Conservation (phyloP, 2,797 vertebrate genomes). For the Syndactyla subalaris region DNA sequence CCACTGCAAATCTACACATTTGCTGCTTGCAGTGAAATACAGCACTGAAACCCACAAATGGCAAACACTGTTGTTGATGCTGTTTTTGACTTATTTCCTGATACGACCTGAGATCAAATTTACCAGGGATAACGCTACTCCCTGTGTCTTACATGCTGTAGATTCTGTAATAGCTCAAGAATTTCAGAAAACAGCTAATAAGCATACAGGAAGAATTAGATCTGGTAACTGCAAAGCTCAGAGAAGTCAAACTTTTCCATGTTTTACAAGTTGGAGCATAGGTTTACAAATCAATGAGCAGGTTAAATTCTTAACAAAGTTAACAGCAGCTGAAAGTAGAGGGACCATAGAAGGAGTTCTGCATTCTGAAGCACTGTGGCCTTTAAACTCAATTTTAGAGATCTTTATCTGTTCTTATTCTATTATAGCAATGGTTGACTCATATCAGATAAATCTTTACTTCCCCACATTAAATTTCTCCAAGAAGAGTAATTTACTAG, state of each 20-base stretch:
- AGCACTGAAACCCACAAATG: not conserved
- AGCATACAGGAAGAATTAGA: not conserved
- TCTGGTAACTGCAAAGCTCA: not conserved
- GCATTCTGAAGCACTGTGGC: not conserved
- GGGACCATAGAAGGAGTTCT: not conserved
- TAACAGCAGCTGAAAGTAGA: not conserved
- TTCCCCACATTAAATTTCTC: not conserved
- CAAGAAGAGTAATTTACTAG: not conserved
- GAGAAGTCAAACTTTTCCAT: not conserved
- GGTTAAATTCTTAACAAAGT: not conserved
- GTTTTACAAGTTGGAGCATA: not conserved
- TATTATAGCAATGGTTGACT: not conserved
- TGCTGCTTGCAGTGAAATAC: not conserved
- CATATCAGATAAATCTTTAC: not conserved
- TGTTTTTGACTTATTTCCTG: not conserved
- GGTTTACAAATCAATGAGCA: not conserved
- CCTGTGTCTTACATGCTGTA: rapidly evolving
- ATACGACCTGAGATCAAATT: not conserved
- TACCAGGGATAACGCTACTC: not conserved
- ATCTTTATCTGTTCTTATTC: not conserved
- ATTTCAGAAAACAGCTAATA: not conserved
- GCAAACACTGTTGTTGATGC: not conserved
- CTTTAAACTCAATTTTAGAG: not conserved
- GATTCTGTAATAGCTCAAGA: not conserved
- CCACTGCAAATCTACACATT: not conserved